Evolutionary conservation across 2,113 vertebrate genomes (phyloP), one percentile per base, ranked within the genome.

Genomic region (Siniperca knerii): DNA sequence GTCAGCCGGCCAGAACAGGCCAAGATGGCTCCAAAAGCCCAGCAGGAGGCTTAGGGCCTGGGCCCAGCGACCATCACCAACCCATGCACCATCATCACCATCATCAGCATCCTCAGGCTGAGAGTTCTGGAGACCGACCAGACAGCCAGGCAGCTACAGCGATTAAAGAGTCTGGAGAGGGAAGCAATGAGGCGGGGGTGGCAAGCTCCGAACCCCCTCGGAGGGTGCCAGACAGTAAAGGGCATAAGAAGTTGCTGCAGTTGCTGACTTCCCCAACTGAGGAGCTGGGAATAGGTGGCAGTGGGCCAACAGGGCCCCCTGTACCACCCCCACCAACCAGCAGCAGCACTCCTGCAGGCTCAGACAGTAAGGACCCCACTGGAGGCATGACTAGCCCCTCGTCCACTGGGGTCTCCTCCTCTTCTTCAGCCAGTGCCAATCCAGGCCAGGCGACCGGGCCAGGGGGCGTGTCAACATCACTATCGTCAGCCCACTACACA

Each of bases 191-290:
- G 94, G 96, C 55, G 0, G 92, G 95, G 77, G 87, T 35, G 20
- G 84, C 76, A 6, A 89, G 75, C 55, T 85, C 92, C 11, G 98
- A 99, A 67, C 93, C 89, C 65, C 95, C 95, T 6, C 96, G 97
- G 40, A 96, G 96, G 79, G 87, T 96, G 37, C 93, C 96, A 3
- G 98, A 98, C 89, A 97, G 96, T 87, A 99, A 99, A 89, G 97
- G 98, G 1, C 97, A 99, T 86, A 98, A 98, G 89, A 99, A 99
- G 74, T 90, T 99, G 71, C 96, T 99, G 48, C 98, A 99, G 93
- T 86, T 99, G 67, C 96, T 99, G 55, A 99, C 98, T 0, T 98
- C 97, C 48, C 97, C 98, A 12, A 96, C 98, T 1, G 98, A 99
- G 75, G 98, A 99, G 72, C 96, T 97, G 65, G 95, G 90, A 29